Base-by-base conservation (phyloP, 2,797 vertebrate species). In the Macroramphosus scolopax region DNA sequence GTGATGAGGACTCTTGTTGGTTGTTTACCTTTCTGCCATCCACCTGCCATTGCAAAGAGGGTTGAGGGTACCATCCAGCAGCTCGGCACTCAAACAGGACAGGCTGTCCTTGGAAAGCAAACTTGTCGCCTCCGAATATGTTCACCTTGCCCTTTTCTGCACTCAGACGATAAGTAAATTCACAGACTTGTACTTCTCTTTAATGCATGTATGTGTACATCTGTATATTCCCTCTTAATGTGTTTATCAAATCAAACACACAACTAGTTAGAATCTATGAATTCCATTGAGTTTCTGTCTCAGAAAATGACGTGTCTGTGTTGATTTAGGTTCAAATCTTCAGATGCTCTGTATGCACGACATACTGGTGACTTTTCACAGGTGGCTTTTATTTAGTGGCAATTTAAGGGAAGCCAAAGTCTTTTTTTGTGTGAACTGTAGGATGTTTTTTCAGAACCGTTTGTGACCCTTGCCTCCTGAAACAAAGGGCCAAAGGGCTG, bases 121-220 rank as follows among this genome's bases (percentile, higher is more conserved):
- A 65, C 31, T 76, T 63, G 45, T 83, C 67, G 10, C 46, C 81
- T 52, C 80, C 81, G 39, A 63, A 69, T 37, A 94, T 79, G 66
- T 34, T 32, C 79, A 96, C 83, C 4, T 45, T 77, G 70, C 94
- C 93, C 53, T 85, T 83, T 67, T 92, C 94, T 96, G 79, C 41
- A 83, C 51, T n/a, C 9, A 51, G 2, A 57, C 17, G 14, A 10
- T 14, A 60, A 51, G 3, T n/a, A 9, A 1, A 26, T 18, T 50
- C 8, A 64, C 10, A 55, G 29, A 31, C 7, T 12, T 26, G 9
- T 13, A 24, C 5, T 13, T n/a, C 15, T 26, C 14, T 40, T 8
- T 15, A 37, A 37, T 8, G 10, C 9, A 5, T 34, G n/a, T 13
- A 13, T 4, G n/a, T n/a, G n/a, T n/a, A n/a, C n/a, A n/a, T n/a